Percentiles rank a stretch among this genome's conserved stretches.
phyloP scores from a whole-genome alignment of 2,888 invertebrate genomes.

The Trichogramma dendrolimi region DNA sequence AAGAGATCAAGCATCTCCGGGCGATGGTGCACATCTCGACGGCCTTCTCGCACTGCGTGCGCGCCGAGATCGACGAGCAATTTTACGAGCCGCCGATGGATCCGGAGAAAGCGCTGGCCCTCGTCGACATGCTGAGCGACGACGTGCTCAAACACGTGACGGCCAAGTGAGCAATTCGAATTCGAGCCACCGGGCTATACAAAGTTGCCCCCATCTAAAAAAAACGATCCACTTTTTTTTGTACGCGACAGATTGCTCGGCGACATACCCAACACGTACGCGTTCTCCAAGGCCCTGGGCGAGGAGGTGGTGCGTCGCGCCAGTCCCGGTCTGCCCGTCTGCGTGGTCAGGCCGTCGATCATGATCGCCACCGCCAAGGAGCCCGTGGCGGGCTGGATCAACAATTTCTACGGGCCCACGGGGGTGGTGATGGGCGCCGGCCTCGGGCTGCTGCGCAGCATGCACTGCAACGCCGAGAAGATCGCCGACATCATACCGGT shows the following conservation, averaged over 20 bases:
- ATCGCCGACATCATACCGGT: constrained; percentile 68
- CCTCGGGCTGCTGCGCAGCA: constrained; percentile 60
- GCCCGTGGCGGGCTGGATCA: constrained; percentile 62
- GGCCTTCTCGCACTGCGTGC: constrained; percentile 45
- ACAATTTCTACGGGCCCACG: constrained; percentile 68
- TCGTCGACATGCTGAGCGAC: constrained; percentile 44
- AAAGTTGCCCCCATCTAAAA: not conserved
- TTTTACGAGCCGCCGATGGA: constrained; percentile 42
- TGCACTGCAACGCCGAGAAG: constrained; percentile 55
- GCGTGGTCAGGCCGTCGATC: constrained; percentile 68
- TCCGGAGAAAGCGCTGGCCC: constrained; percentile 38
- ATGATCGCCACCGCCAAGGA: constrained; percentile 51
- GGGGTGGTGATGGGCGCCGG: constrained; percentile 56
- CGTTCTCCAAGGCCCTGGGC: constrained; percentile 68
- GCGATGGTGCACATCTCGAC: constrained; percentile 47
- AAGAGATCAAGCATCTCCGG: constrained; percentile 62
- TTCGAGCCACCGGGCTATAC: not conserved
- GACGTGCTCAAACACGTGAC: constrained; percentile 38
- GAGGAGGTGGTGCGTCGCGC: constrained; percentile 61
- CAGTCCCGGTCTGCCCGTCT: constrained; percentile 58
- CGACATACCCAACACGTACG: constrained; percentile 69
- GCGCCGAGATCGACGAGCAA: constrained; percentile 43
- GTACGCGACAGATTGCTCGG: constrained; percentile 50
- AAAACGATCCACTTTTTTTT: constrained; percentile 3
- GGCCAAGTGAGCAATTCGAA: constrained; percentile 37